Base-by-base conservation (phyloP, 2,113 vertebrate species). In the Ciconia stormi region DNA sequence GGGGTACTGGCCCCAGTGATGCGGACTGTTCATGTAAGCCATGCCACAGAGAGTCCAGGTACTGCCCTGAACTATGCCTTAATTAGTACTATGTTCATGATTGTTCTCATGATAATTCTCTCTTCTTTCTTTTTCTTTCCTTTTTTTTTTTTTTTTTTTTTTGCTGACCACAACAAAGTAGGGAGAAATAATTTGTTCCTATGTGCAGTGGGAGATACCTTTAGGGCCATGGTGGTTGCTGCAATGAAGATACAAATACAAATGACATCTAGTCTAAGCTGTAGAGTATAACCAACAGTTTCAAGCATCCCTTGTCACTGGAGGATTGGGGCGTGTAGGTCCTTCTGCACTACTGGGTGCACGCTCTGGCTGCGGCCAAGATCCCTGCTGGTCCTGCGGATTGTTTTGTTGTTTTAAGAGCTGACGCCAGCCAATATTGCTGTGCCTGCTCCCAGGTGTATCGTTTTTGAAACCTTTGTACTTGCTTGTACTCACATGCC, bases 131-230 rank as follows among this genome's bases (percentile, higher is more conserved):
- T 18, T 10, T 16, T 16, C 9, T 40, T 44, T n/a, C 16, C 13
- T 9, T 40, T 13, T 9, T 38, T 38, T 38, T 38, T 9, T 8
- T 38, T 38, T 14, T 16, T 27, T 8, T 52, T 42, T 44, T 25
- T 10, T 22, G 0, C 40, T 36, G 6, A 70, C 17, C 9, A 18
- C 11, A 71, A 23, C 7, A 9, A 21, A 58, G 10, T 6, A 4
- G n/a, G 30, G 27, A 42, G 38, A 44, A 82, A 30, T 82, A 61
- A 18, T 49, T 19, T 76, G 7, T 59, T 85, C 7, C n/a, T 17
- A 0, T 4, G 3, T 49, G 70, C 12, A 53, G 9, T 9, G 19
- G 3, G 23, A 49, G 40, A n/a, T 53, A 3, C 26, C 22, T 52
- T 44, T 32, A 65, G 58, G 69, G 23, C 30, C 14, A 0, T 1